Base-by-base conservation (phyloP, 1,140 invertebrate genomes). In the Polypedilum pembai region DNA sequence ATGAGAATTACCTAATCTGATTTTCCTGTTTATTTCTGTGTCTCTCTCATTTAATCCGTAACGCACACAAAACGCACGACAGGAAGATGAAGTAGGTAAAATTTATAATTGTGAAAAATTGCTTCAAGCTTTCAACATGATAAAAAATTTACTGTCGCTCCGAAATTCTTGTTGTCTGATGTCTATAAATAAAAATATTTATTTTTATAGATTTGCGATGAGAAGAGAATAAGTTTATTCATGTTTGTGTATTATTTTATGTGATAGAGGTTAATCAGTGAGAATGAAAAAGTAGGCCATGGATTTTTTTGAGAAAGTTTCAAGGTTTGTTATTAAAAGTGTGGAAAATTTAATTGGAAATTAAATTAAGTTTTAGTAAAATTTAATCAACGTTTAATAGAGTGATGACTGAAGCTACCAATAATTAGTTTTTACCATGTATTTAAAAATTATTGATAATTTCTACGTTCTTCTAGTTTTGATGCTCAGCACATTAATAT, bases 91-190 rank as follows among this genome's bases (percentile, higher is more conserved):
- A 56, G 41, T 15, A 15, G 15, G 45, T 56, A 12, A n/a, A 56
- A 56, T 56, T 56, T 33, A 33, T 33, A 56, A 56, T 56, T 56
- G 45, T 12, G 45, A 56, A 56, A 56, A 56, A 56, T 56, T 56
- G 45, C 45, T 15, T 56, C 45, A 56, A 56, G 45, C 45, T 56
- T 15, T 56, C 45, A 56, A 56, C 45, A 56, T 15, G 12, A 56
- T n/a, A 12, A 56, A n/a, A 56, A 56, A 56, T 56, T 15, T 33
- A 33, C 24, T 33, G 24, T 33, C 24, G 1, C 5, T 56, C 45
- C 45, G 45, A 56, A 56, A 56, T n/a, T 33, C 5, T 33, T 33
- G 24, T 33, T 5, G 1, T 33, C 24, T 33, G 24, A 56, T 45
- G n/a, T 56, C 12, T 12, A 56, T 12, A 56, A 56, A n/a, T 56